Base-by-base conservation (phyloP, 2,888 invertebrate genomes). In the Esperia sulphurella region DNA sequence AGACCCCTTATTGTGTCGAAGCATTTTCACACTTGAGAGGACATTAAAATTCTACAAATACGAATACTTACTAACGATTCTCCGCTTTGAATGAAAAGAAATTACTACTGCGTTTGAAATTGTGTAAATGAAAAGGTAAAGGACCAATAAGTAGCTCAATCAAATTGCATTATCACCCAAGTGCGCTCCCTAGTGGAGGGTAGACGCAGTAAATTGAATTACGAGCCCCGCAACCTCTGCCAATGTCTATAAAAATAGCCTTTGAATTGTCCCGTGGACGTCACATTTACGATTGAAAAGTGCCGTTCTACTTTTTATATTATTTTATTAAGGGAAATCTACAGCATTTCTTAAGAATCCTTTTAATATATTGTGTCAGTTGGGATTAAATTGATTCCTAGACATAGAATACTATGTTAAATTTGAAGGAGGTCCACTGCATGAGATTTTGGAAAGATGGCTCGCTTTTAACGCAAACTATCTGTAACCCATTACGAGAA, bases 71-170 rank as follows among this genome's bases (percentile, higher is more conserved):
- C 56, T 41, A 56, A 29, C 29, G 12, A 37, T 59, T 46, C 49
- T 57, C 52, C 57, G 56, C 31, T 40, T 35, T 37, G 30, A 43
- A 42, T 37, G 10, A 42, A 44, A 48, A 45, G 45, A 49, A 49
- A 42, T 51, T 45, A 35, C 21, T n/a, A 43, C 59, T 64, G 53
- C 53, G 58, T 75, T 76, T 66, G 71, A 74, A 76, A 75, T 71
- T 75, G 65, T 71, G 64, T 63, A 62, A 83, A 84, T 86, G 79
- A 80, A 83, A 81, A 75, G 76, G 79, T 79, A 83, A 85, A 84
- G 77, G 71, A 73, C 75, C 82, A 82, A 80, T 88, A 83, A 88
- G 83, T 78, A 79, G 81, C 79, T 77, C 76, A 72, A 82, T 83
- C 78, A 81, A 81, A 86, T 85, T 76, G 83, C 75, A 83, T 86